phyloP scores from a whole-genome alignment of 2,113 vertebrate species.

The Chroicocephalus ridibundus region DNA sequence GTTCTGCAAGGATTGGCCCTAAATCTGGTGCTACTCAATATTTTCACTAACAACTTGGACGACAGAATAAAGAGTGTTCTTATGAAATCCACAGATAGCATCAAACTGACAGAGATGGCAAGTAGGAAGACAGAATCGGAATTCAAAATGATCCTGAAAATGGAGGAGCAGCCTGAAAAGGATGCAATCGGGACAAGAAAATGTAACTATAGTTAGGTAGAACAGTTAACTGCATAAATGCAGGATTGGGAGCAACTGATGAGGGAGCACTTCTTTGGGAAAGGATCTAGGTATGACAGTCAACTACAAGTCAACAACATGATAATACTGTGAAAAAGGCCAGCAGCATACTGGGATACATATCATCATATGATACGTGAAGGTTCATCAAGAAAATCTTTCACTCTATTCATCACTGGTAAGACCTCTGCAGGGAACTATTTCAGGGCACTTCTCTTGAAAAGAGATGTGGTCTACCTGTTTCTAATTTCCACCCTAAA shows the following conservation, averaged over 20 bases:
- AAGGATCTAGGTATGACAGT: not conserved
- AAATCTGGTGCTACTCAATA: not conserved
- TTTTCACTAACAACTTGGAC: not conserved
- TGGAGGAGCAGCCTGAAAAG: not conserved
- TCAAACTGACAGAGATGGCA: not conserved
- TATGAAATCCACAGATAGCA: not conserved
- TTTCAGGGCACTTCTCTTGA: not conserved
- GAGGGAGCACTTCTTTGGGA: not conserved
- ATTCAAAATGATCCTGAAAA: not conserved
- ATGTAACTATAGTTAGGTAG: not conserved
- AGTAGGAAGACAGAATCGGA: not conserved
- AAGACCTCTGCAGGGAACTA: not conserved
- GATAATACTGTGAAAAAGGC: not conserved
- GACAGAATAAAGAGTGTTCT: not conserved
- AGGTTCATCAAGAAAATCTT: not conserved
- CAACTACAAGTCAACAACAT: not conserved
- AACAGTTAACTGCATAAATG: not conserved
- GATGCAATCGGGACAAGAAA: not conserved
- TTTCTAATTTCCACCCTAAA: not conserved
- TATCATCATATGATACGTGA: not conserved
- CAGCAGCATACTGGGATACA: not conserved
- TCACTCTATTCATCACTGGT: not conserved
- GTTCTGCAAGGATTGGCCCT: not conserved
- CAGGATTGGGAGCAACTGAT: not conserved
- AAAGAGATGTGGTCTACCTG: not conserved